A percentile compares a stretch with the other conserved stretches of the same genome.
These are phyloP conservation scores for Rhynchopsitta pachyrhyncha DNA, from an alignment of 2,113 vertebrate genomes.

Conservation along the genomic window DNA sequence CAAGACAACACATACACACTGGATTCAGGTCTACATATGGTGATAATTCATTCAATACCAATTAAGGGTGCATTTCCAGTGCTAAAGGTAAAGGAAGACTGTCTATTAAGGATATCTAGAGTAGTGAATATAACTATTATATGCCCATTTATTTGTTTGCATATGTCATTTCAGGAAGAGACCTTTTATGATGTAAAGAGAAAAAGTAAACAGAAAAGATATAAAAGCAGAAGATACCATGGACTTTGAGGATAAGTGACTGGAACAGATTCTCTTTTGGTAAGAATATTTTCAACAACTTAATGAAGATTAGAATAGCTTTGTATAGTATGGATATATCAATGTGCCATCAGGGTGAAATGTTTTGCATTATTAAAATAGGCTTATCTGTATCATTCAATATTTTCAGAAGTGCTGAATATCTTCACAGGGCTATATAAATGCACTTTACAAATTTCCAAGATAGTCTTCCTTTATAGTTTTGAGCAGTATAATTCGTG, in stretches of 20 bases:
- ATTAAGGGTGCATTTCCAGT: conserved; percentile 45
- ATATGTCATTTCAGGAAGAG: background rate
- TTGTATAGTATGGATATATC: conserved; percentile 53
- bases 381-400: conserved; percentile 30
- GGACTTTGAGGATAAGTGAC: conserved; percentile 36
- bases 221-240: conserved; percentile 18
- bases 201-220: conserved; percentile 48
- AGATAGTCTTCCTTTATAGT: conserved; percentile 67
- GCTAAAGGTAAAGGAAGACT: conserved; percentile 62
- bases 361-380: conserved; percentile 63
- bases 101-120: conserved; percentile 48
- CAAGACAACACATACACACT: conserved; percentile 91
- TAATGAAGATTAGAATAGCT: conserved; percentile 52
- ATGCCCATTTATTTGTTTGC: conserved; percentile 45
- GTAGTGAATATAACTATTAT: background rate
- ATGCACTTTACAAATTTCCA: conserved; percentile 65
- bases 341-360: conserved; percentile 53
- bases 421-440: conserved; percentile 27
- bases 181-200: conserved; percentile 22
- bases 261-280: conserved; percentile 46
- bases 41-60: conserved; percentile 58
- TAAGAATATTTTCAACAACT: conserved; percentile 54
- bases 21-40: conserved; percentile 68
- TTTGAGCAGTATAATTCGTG: conserved; percentile 30
- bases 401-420: conserved; percentile 42